Base-by-base conservation (phyloP, 1,140 invertebrate genomes). In the Drosophila sucinea region DNA sequence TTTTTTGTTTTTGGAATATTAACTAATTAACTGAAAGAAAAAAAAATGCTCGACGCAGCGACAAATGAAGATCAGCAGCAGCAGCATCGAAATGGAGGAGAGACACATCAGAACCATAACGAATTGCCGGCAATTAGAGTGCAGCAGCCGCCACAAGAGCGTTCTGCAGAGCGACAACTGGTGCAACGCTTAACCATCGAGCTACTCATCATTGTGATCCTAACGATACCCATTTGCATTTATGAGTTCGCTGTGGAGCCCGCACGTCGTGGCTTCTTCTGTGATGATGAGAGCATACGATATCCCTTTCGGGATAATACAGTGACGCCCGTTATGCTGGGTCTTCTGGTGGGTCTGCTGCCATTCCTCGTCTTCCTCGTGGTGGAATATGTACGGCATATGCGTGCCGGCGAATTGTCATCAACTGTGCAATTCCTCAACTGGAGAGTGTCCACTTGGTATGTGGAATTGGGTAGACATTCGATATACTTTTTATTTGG, bases 251-350 rank as follows among this genome's bases (percentile, higher is more conserved):
- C 94, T 91, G 96, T 95, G 5, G 92, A 94, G 47, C 97, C 98
- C 0, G 97, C 95, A 92, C 93, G 97, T 57, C 94, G 98, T 60
- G 98, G 98, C 25, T 99, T 99, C 93, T 99, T 97, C 93, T 99
- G 98, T 93, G 95, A 98, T 91, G 98, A 99, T 93, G 96, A 98
- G 90, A 97, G 96, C 54, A 94, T 99, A 54, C 94, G 94, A 67
- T 97, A 98, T 92, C 98, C 98, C 5, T 96, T 94, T 90, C 93
- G 94, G 63, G 92, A 94, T 1, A 97, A 96, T 1, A 98, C 97
- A 0, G 95, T 98, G 61, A 95, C 96, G 38, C 96, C 95, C 73
- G 90, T 94, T 57, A 94, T 95, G 92, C 93, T 98, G 23, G 97
- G 97, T 91, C 92, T 96, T 77, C 92, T 96, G 72, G 95, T 96